phyloP scores from a whole-genome alignment of 2,888 invertebrate genomes.

The Eupithecia exiguata region DNA sequence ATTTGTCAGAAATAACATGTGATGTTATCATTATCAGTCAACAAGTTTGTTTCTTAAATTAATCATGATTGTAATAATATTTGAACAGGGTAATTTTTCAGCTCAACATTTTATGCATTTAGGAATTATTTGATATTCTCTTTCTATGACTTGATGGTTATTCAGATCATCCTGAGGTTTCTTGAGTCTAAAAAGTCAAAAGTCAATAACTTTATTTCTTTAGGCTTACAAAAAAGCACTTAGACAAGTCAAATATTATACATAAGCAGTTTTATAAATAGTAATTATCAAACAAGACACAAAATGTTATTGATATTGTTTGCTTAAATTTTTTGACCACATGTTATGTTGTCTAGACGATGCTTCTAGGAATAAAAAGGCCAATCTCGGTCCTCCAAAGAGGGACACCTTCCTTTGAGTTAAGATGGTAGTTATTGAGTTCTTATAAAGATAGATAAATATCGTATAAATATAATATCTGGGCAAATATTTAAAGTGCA shows the following conservation, averaged over 20 bases:
- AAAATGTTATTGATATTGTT: too few relatives aligned
- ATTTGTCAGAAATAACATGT: not conserved
- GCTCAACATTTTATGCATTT: not conserved
- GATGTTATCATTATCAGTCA: not conserved
- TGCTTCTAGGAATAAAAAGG: not conserved
- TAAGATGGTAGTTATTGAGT: not conserved
- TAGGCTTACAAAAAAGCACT: too few relatives aligned
- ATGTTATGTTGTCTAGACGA: too few relatives aligned
- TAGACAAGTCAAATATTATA: too few relatives aligned
- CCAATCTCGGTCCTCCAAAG: not conserved
- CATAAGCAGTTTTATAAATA: too few relatives aligned
- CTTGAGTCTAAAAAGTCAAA: too few relatives aligned
- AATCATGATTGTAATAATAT: not conserved
- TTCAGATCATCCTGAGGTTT: not conserved
- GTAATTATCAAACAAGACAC: too few relatives aligned
- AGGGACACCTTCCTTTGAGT: not conserved
- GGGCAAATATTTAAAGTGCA: not conserved
- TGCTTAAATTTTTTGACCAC: too few relatives aligned
- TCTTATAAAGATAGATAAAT: not conserved
- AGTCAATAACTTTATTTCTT: too few relatives aligned
- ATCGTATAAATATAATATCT: not conserved
- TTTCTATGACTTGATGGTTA: not conserved
- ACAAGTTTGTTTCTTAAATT: not conserved
- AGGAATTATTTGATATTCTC: not conserved
- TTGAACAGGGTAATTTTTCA: not conserved